phyloP scores from a whole-genome alignment of 2,888 invertebrate species.

The Neelides folsomi region DNA sequence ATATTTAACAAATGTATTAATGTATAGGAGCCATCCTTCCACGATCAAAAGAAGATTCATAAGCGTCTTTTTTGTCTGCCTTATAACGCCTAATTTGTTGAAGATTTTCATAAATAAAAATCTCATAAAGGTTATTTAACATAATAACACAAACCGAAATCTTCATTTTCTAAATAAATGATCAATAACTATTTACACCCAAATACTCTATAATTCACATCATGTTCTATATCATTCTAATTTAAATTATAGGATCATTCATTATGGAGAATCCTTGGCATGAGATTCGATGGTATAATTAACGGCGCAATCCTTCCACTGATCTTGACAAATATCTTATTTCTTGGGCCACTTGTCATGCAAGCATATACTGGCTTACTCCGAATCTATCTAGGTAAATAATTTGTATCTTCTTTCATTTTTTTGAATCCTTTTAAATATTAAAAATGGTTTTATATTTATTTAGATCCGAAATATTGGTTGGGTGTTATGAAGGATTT shows the following conservation, averaged over 20 bases:
- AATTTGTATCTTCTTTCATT: not conserved
- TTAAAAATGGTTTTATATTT: constrained; percentile 12
- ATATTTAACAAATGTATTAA: constrained; percentile 12
- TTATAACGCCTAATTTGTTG: constrained; percentile 63
- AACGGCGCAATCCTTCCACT: constrained; percentile 61
- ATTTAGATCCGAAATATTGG: constrained; percentile 59
- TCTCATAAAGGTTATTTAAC: constrained; percentile 43
- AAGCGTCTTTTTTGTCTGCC: constrained; percentile 67
- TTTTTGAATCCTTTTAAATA: not conserved
- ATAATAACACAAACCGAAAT: too few relatives aligned
- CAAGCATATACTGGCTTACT: constrained; percentile 18
- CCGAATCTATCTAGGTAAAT: constrained; percentile 18
- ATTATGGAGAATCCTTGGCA: constrained; percentile 58
- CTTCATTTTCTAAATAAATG: too few relatives aligned
- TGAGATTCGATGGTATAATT: constrained; percentile 58
- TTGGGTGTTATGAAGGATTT: constrained; percentile 49
- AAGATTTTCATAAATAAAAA: constrained; percentile 56
- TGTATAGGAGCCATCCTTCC: constrained; percentile 69
- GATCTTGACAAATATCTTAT: constrained; percentile 62
- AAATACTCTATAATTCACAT: too few relatives aligned
- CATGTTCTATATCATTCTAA: too few relatives aligned
- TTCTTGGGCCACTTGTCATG: constrained; percentile 54
- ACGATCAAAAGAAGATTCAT: constrained; percentile 76
- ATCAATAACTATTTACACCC: too few relatives aligned
- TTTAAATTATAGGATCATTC: constrained; percentile 32